Percentiles rank a stretch among this genome's conserved stretches.
phyloP scores from a whole-genome alignment of 92 coral and sea anemone species.

The Zoanthus sociatus region DNA sequence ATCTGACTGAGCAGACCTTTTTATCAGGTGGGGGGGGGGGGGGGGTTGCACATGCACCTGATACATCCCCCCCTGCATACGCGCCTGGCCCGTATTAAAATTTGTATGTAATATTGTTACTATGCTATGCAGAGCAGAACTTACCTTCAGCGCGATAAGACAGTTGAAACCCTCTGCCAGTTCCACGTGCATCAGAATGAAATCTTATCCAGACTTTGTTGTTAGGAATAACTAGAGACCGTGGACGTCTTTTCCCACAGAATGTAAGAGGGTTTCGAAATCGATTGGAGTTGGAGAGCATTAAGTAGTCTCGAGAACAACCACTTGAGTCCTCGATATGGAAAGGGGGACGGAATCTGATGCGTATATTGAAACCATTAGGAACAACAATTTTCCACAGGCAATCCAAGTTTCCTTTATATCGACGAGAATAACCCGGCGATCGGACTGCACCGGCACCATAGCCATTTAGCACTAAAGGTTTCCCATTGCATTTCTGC shows the following conservation, averaged over 20 bases:
- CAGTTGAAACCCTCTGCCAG: slow-evolving; percentile 87
- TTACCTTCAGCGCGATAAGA: slow-evolving; percentile 85
- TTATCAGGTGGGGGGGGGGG: too few species aligned
- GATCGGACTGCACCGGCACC: slow-evolving; percentile 84
- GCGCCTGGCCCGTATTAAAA: too few species aligned
- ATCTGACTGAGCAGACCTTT: too few species aligned
- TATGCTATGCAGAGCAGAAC: slow-evolving; percentile 1
- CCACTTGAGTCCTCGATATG: slow-evolving; percentile 81
- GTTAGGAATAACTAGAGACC: slow-evolving; percentile 71
- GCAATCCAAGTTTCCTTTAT: slow-evolving; percentile 69
- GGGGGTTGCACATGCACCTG: too few species aligned
- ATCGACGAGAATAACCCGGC: slow-evolving; percentile 87
- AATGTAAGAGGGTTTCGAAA: slow-evolving; percentile 75
- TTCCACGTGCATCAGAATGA: slow-evolving; percentile 72
- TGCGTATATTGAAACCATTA: slow-evolving; percentile 83
- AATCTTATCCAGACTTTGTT: slow-evolving; percentile 90
- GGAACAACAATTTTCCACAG: slow-evolving; percentile 94
- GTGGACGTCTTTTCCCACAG: slow-evolving; percentile 83
- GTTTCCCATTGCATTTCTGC: slow-evolving; percentile 65
- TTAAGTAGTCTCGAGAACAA: slow-evolving; percentile 83
- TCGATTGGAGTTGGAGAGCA: slow-evolving; percentile 80
- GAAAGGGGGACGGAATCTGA: slow-evolving; percentile 88
- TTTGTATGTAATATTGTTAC: too few species aligned
- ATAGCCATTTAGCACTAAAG: slow-evolving; percentile 68
- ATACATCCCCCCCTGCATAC: too few species aligned